These are phyloP conservation scores for Onychomys torridus DNA, from an alignment of 2,797 vertebrate species.

Conservation along the genomic window DNA sequence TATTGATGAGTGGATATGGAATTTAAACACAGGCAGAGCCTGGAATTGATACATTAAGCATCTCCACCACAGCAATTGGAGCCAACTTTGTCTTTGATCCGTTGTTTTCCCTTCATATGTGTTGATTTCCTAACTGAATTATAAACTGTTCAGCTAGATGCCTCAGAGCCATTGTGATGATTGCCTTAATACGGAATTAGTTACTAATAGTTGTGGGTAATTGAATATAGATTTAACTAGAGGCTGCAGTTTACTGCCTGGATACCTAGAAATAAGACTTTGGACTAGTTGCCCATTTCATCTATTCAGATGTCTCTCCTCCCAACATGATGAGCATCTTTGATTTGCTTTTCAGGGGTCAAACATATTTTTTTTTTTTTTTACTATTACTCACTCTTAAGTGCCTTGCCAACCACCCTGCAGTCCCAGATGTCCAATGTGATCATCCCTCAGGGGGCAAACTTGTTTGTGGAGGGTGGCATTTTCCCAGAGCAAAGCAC, in stretches of 20 bases:
- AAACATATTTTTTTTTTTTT: background rate
- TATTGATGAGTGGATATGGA: background rate
- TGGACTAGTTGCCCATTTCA: background rate
- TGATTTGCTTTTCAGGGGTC: slow-evolving; percentile 63
- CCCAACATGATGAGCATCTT: background rate
- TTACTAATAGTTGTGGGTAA: slow-evolving; percentile 18
- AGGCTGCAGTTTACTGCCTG: background rate
- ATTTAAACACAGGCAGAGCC: slow-evolving; percentile 17
- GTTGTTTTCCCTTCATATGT: background rate
- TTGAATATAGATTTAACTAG: background rate
- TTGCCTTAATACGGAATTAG: background rate
- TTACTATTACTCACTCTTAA: slow-evolving; percentile 28
- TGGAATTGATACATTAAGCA: background rate
- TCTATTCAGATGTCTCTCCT: background rate
- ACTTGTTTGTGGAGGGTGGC: slow-evolving; percentile 18
- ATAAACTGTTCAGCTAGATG: background rate
- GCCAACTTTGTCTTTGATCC: background rate
- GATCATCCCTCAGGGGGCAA: background rate
- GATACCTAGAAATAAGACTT: background rate
- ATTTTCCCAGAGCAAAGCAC: slow-evolving; percentile 79
- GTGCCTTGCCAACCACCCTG: background rate
- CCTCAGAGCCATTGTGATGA: slow-evolving; percentile 1
- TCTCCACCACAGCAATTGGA: background rate
- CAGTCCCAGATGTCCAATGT: background rate
- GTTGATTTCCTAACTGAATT: slow-evolving; percentile 52